These are phyloP conservation scores for Temnothorax curvispinosus DNA, from an alignment of 1,140 invertebrate species.

Conservation along the genomic window DNA sequence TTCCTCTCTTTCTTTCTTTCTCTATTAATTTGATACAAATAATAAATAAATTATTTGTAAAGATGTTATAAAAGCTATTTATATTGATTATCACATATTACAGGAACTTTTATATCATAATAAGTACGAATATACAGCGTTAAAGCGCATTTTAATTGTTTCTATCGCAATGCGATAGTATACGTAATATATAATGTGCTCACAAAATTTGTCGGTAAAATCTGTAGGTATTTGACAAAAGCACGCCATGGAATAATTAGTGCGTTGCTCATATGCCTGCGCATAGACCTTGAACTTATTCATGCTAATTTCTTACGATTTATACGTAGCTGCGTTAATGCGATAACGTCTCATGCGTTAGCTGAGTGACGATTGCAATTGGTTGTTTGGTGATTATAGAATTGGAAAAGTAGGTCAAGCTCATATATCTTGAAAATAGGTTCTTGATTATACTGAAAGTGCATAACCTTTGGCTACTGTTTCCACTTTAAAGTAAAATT, in stretches of 20 bases:
- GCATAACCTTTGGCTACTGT: not conserved
- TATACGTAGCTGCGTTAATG: slow-evolving; percentile 72
- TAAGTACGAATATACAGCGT: not conserved
- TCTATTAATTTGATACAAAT: not conserved
- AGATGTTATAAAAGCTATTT: slow-evolving; percentile 1
- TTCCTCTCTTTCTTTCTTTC: not conserved
- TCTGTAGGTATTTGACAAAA: slow-evolving; percentile 54
- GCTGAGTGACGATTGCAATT: slow-evolving; percentile 76
- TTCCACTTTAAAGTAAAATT: slow-evolving; percentile 4
- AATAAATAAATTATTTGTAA: slow-evolving; percentile 25
- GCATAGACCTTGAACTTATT: slow-evolving; percentile 82
- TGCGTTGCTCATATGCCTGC: slow-evolving; percentile 75
- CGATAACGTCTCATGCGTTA: slow-evolving; percentile 75
- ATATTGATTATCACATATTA: not conserved
- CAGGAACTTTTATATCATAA: not conserved
- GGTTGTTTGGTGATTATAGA: slow-evolving; percentile 64
- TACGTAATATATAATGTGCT: slow-evolving; percentile 16
- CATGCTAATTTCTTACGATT: slow-evolving; percentile 81
- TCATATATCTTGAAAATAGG: slow-evolving; percentile 29
- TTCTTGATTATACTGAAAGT: slow-evolving; percentile 46
- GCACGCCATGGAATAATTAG: slow-evolving; percentile 66
- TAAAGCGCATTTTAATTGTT: not conserved
- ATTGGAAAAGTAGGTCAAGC: slow-evolving; percentile 60
- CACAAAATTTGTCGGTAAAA: slow-evolving; percentile 52
- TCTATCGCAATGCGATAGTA: not conserved